phyloP scores from a whole-genome alignment of 1,140 invertebrate species.

The Cherax quadricarinatus region DNA sequence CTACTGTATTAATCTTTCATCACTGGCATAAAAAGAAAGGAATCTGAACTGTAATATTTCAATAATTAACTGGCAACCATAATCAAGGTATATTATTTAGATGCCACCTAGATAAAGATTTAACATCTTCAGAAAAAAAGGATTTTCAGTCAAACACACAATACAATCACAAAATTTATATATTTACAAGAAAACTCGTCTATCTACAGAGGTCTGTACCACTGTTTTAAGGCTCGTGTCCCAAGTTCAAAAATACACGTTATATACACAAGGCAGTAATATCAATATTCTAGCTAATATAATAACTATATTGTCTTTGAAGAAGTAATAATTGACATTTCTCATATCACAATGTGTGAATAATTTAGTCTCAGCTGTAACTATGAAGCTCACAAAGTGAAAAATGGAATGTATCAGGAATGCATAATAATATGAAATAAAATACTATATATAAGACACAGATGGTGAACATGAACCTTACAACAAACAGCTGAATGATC shows the following conservation, averaged over 20 bases:
- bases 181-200: slow-evolving; percentile 67
- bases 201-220: slow-evolving; percentile 61
- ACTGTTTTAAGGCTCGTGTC: slow-evolving; percentile 65
- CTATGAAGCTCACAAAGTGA: slow-evolving; percentile 39
- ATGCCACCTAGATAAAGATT: not conserved
- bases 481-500: not conserved
- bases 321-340: slow-evolving; percentile 48
- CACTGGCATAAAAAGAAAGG: not conserved
- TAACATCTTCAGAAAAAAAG: not conserved
- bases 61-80: not conserved
- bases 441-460: slow-evolving; percentile 5
- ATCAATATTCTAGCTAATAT: slow-evolving; percentile 59
- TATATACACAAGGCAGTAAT: slow-evolving; percentile 70
- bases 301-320: slow-evolving; percentile 35
- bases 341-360: slow-evolving; percentile 61
- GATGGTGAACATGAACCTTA: slow-evolving; percentile 12
- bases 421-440: not conserved
- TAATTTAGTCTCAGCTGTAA: slow-evolving; percentile 34
- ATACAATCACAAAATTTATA: slow-evolving; percentile 68
- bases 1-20: not conserved
- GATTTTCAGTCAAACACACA: slow-evolving; percentile 61
- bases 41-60: not conserved
- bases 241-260: slow-evolving; percentile 66
- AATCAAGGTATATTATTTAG: not conserved
- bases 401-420: slow-evolving; percentile 37